A percentile compares a stretch with the other conserved stretches of the same genome.
Conservation (phyloP, 2,113 vertebrate genomes). For the Myotis yumanensis region DNA sequence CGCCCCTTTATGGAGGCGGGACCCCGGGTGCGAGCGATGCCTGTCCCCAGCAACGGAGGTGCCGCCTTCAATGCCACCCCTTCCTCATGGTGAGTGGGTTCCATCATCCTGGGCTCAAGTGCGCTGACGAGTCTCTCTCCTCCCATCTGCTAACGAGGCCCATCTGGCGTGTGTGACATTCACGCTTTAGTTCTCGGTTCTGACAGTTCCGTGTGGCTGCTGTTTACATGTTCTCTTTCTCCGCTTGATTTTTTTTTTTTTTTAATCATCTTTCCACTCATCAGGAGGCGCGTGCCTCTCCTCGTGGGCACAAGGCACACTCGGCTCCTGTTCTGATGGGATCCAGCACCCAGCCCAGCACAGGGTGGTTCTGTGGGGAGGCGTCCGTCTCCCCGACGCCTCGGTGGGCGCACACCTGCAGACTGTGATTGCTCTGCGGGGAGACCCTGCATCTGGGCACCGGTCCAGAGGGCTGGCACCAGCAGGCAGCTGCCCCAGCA, state of each 20-base stretch:
- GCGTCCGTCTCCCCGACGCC: too few relatives aligned
- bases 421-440: neutral
- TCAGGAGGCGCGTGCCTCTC: neutral
- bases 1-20: rapidly evolving
- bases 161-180: neutral
- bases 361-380: too few relatives aligned
- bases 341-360: neutral
- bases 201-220: neutral
- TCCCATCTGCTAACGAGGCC: neutral
- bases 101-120: rapidly evolving
- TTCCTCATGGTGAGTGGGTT: neutral
- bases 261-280: neutral
- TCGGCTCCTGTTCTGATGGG: neutral
- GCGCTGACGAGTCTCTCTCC: rapidly evolving
- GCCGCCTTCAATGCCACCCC: rapidly evolving
- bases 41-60: rapidly evolving
- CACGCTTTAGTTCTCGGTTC: neutral
- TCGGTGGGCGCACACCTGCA: neutral
- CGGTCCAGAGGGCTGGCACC: neutral
- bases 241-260: neutral
- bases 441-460: neutral
- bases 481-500: neutral
- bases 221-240: neutral
- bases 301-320: neutral
- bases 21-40: neutral